A percentile compares a stretch with the other conserved stretches of the same genome.
phyloP scores from a whole-genome alignment of 2,888 invertebrate genomes.

The Apodemia duryi region DNA sequence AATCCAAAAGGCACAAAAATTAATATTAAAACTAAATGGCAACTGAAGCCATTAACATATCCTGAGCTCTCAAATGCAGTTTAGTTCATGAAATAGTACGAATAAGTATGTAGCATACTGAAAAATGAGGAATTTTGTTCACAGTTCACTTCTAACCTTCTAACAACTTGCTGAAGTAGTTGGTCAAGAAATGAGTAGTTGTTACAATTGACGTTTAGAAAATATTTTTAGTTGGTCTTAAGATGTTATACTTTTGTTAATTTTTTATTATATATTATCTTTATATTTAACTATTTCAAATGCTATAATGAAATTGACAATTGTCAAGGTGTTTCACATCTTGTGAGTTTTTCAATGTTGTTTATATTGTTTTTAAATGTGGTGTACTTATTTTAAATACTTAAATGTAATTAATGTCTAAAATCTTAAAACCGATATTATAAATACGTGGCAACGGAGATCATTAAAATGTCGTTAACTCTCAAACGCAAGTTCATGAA shows the following conservation, averaged over 20 bases:
- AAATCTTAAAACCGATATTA: not conserved
- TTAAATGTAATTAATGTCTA: too few species aligned
- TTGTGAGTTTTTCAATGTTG: too few species aligned
- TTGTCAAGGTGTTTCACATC: too few species aligned
- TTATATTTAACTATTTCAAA: too few species aligned
- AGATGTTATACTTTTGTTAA: too few species aligned
- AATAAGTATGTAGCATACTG: not conserved
- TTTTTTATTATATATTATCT: too few species aligned
- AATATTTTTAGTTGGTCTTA: conserved; percentile 17
- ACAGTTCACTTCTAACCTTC: conserved; percentile 9
- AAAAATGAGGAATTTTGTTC: conserved; percentile 7
- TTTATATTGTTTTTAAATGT: too few species aligned
- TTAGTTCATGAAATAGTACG: conserved; percentile 6
- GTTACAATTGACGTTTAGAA: conserved; percentile 14
- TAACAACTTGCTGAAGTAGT: conserved; percentile 15
- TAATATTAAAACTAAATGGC: not conserved
- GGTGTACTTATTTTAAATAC: too few species aligned
- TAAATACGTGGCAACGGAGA: conserved; percentile 3
- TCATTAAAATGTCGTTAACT: conserved; percentile 5
- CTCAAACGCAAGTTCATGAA: conserved; percentile 13
- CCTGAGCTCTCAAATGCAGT: not conserved
- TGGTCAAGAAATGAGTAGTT: conserved; percentile 17
- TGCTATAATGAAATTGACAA: too few species aligned
- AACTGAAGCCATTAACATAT: conserved; percentile 5
- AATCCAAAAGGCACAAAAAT: not conserved